These are phyloP conservation scores for Triplophysa rosa DNA, from an alignment of 2,113 vertebrate genomes.

Conservation along the genomic window DNA sequence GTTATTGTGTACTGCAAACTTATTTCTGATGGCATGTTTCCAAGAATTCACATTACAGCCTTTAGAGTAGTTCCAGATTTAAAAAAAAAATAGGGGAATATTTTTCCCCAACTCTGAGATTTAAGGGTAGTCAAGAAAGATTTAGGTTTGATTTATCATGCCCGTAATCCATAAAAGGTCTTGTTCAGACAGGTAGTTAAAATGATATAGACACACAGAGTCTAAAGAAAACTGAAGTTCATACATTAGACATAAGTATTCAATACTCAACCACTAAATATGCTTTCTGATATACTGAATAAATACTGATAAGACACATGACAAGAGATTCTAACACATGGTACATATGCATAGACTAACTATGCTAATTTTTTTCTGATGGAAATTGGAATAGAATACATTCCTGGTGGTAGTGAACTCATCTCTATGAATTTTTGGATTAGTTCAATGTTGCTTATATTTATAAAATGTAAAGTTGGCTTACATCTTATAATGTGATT, in stretches of 20 bases:
- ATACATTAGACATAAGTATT: conserved; percentile 2
- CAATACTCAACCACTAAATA: conserved; percentile 17
- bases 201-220: conserved; percentile 53
- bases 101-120: conserved; percentile 11
- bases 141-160: conserved; percentile 46
- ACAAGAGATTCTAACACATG: neutral
- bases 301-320: neutral
- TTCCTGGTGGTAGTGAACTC: neutral
- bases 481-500: no score
- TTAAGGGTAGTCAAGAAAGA: conserved; percentile 4
- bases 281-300: conserved; percentile 5
- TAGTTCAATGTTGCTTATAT: no score
- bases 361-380: neutral
- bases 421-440: neutral
- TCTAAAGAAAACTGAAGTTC: conserved; percentile 27
- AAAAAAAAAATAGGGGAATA: neutral
- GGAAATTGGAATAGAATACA: neutral
- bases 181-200: conserved; percentile 53
- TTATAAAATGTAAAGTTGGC: no score
- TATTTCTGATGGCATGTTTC: conserved; percentile 15
- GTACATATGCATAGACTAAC: neutral
- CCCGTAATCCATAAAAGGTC: conserved; percentile 42
- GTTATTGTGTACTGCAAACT: neutral
- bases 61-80: neutral
- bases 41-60: neutral